Percentiles rank a stretch among this genome's conserved stretches.
These are phyloP conservation scores for Coenobita brevimanus DNA, from an alignment of 1,140 invertebrate genomes.

Conservation along the genomic window DNA sequence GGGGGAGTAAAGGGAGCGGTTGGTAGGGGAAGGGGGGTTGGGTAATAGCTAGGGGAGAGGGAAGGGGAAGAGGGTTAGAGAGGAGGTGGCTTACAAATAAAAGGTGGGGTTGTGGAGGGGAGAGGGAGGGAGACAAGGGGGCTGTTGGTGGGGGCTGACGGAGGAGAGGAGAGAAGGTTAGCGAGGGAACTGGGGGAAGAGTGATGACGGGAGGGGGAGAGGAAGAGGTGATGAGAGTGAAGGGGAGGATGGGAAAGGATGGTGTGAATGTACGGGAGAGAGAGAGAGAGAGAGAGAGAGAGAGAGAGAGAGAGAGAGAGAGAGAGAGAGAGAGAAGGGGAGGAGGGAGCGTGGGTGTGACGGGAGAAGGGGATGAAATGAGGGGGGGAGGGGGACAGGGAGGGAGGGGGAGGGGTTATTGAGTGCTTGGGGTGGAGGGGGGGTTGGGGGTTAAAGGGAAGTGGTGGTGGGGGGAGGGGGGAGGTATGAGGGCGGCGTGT, in stretches of 20 bases:
- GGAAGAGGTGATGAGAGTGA: too few species aligned
- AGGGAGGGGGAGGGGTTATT: constrained; percentile 2
- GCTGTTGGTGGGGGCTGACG: background rate
- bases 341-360: background rate
- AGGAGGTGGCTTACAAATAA: too few species aligned
- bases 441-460: background rate
- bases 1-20: too few species aligned
- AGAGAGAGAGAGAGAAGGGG: background rate
- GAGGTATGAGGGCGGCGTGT: too few species aligned
- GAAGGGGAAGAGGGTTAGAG: too few species aligned
- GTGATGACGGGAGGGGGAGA: too few species aligned
- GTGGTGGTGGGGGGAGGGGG: background rate
- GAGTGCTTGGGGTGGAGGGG: background rate
- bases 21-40: too few species aligned
- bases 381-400: background rate
- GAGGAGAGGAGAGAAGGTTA: background rate
- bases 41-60: too few species aligned
- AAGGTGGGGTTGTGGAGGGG: too few species aligned
- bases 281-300: background rate
- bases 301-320: background rate
- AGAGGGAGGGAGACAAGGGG: too few species aligned
- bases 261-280: background rate
- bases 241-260: background rate
- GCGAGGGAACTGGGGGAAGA: background rate
- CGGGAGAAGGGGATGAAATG: background rate